phyloP scores from a whole-genome alignment of 2,113 vertebrate genomes.

The Origma solitaria region DNA sequence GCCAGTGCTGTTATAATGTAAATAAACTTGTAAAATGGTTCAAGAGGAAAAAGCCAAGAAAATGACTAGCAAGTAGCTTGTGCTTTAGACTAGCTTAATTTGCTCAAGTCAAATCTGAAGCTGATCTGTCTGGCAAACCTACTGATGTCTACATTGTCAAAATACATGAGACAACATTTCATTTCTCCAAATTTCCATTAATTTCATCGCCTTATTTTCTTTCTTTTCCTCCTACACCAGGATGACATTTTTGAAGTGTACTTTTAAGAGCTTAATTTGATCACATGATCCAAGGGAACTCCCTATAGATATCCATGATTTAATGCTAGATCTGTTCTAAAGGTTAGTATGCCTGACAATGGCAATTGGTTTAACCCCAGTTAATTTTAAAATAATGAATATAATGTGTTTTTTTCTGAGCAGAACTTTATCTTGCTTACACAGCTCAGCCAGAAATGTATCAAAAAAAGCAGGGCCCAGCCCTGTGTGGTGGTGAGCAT shows the following conservation, averaged over 20 bases:
- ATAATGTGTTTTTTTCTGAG: background rate
- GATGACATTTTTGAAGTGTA: constrained; percentile 69
- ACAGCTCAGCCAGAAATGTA: background rate
- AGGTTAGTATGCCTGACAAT: constrained; percentile 7
- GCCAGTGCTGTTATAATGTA: background rate
- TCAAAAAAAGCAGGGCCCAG: background rate
- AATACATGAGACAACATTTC: constrained; percentile 64
- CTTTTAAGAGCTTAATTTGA: constrained; percentile 59
- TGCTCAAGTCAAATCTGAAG: background rate
- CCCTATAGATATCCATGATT: constrained; percentile 22
- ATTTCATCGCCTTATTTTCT: constrained; percentile 63
- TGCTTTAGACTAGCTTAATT: constrained; percentile 9
- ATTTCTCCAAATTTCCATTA: constrained; percentile 65
- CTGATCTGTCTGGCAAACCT: constrained; percentile 61
- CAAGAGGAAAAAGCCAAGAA: background rate
- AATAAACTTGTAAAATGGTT: background rate
- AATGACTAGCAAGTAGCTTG: background rate
- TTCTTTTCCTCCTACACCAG: constrained; percentile 48
- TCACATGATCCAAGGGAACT: constrained; percentile 61
- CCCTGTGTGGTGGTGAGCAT: background rate
- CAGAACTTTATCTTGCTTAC: background rate
- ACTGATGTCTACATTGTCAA: constrained; percentile 66
- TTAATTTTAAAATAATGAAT: constrained; percentile 23
- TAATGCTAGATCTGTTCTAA: constrained; percentile 15
- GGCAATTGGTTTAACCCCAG: background rate